phyloP scores from a whole-genome alignment of 1,140 invertebrate genomes.

The Linepithema humile region DNA sequence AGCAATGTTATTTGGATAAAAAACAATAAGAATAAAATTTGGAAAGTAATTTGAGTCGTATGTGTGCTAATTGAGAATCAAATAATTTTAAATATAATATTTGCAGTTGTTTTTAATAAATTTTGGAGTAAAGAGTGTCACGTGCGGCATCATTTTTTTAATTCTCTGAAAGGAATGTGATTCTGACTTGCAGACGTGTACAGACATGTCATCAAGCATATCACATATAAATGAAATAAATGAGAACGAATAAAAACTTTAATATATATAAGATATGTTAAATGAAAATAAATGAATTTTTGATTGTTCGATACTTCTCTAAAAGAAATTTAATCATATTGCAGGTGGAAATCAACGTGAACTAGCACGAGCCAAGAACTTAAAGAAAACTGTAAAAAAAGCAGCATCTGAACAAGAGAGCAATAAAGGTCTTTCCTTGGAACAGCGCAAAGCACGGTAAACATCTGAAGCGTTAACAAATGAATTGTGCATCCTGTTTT shows the following conservation, averaged over 20 bases:
- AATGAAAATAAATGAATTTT: neutral
- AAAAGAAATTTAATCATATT: constrained; percentile 24
- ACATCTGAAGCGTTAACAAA: neutral
- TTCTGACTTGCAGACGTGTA: too few species aligned
- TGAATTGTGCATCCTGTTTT: neutral
- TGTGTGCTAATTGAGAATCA: neutral
- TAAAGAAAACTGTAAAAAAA: constrained; percentile 86
- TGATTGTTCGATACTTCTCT: neutral
- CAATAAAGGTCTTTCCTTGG: constrained; percentile 86
- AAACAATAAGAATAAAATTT: neutral
- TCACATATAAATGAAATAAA: neutral
- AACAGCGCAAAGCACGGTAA: constrained; percentile 86
- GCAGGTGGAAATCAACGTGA: constrained; percentile 89
- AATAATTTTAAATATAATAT: neutral
- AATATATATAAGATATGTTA: neutral
- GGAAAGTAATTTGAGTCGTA: neutral
- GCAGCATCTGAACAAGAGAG: constrained; percentile 85
- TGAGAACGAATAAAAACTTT: neutral
- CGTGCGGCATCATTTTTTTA: neutral
- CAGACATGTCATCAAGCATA: neutral
- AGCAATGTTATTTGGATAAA: neutral
- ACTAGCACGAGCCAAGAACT: constrained; percentile 87
- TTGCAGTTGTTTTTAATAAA: neutral
- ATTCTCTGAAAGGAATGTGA: neutral
- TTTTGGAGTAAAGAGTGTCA: neutral